A percentile compares a stretch with the other conserved stretches of the same genome.
These are phyloP conservation scores for Thymallus thymallus DNA, from an alignment of 2,113 vertebrate genomes.

Conservation along the genomic window DNA sequence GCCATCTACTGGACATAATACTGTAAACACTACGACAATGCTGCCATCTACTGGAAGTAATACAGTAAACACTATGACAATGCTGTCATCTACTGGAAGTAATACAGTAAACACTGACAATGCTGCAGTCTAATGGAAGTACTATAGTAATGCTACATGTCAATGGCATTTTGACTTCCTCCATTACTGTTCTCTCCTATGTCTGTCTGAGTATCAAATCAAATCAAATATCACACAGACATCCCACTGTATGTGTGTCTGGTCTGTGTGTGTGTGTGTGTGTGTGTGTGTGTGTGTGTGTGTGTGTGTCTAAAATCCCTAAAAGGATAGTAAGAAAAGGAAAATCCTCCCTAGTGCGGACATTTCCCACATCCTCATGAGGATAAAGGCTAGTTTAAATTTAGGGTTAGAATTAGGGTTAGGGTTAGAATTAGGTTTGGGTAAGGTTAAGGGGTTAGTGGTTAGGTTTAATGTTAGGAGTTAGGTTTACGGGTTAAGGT, in stretches of 20 bases:
- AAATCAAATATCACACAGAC: too few species aligned
- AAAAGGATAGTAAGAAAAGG: too few species aligned
- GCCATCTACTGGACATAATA: slow-evolving; percentile 17
- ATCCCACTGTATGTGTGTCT: not conserved
- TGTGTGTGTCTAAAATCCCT: too few species aligned
- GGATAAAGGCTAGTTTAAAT: too few species aligned
- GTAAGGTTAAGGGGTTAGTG: too few species aligned
- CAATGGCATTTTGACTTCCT: not conserved
- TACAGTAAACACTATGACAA: not conserved
- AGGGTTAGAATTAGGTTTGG: too few species aligned
- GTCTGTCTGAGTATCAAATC: not conserved
- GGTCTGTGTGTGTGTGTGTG: not conserved
- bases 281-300: too few species aligned
- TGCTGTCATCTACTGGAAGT: slow-evolving; percentile 22
- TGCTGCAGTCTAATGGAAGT: slow-evolving; percentile 19
- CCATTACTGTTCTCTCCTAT: not conserved
- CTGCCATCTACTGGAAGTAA: slow-evolving; percentile 20
- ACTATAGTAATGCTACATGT: not conserved
- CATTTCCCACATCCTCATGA: too few species aligned
- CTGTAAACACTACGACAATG: not conserved
- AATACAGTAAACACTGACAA: not conserved
- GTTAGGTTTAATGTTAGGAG: too few species aligned
- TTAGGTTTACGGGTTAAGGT: too few species aligned
- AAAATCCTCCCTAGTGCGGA: too few species aligned
- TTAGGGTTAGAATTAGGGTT: too few species aligned